Evolutionary conservation across 2,113 vertebrate genomes (phyloP).

Genomic region (Apus apus): DNA sequence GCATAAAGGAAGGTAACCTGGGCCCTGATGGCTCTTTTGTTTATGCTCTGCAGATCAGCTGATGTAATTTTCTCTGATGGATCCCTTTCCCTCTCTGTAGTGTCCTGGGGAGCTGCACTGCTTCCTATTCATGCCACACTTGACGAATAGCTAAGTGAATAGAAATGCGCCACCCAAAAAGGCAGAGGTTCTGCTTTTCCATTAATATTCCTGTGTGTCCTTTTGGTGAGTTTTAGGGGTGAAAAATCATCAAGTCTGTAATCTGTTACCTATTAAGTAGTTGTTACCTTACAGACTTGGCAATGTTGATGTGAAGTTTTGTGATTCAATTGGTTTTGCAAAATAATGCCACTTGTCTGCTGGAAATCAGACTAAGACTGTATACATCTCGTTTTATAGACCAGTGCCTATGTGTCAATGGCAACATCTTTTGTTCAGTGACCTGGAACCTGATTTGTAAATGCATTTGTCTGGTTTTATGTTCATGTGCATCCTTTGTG

Average conservation of each 20-base stretch:
- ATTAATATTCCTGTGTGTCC: background rate
- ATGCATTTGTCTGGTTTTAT: background rate
- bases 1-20: background rate
- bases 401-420: background rate
- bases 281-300: background rate
- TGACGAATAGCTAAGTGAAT: background rate
- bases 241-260: background rate
- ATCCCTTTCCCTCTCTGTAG: background rate
- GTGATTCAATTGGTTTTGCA: background rate
- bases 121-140: background rate
- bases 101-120: background rate
- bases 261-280: background rate
- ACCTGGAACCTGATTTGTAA: background rate
- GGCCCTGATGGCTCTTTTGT: background rate
- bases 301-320: background rate
- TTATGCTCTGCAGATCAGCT: slow-evolving; percentile 18
- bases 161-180: background rate
- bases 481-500: background rate
- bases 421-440: slow-evolving; percentile 22
- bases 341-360: background rate
- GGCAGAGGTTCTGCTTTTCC: background rate
- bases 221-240: background rate
- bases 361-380: background rate
- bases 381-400: background rate
- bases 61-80: slow-evolving; percentile 43